These are phyloP conservation scores for Melinopterus prodromus DNA, from an alignment of 2,888 invertebrate genomes.

Conservation along the genomic window DNA sequence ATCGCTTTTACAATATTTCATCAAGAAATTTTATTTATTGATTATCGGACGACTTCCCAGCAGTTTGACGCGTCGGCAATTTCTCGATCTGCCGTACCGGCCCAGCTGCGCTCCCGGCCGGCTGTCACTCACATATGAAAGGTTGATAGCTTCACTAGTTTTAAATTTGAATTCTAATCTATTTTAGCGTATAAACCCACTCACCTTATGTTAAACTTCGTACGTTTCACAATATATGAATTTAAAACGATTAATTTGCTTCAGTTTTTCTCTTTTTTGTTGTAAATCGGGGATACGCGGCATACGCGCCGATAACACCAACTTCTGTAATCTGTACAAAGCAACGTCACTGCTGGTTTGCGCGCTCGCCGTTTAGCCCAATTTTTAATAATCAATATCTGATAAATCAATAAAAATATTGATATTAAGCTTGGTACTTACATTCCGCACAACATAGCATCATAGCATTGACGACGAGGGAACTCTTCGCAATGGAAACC, in stretches of 20 bases:
- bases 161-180: not conserved
- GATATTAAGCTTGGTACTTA: not conserved
- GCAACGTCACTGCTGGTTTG: not conserved
- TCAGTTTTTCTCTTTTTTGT: too few species aligned
- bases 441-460: not conserved
- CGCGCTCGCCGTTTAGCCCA: not conserved
- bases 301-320: not conserved
- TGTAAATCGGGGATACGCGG: not conserved
- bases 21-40: conserved; percentile 21
- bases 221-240: not conserved
- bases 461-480: not conserved
- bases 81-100: not conserved
- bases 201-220: not conserved
- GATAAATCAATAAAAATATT: not conserved
- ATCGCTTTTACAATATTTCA: conserved; percentile 16
- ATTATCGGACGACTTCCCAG: conserved; percentile 18
- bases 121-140: not conserved
- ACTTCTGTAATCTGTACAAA: not conserved
- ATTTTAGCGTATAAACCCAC: not conserved
- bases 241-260: too few species aligned
- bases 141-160: not conserved
- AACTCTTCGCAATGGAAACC: conserved; percentile 4
- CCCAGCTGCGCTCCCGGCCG: not conserved
- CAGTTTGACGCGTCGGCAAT: conserved; percentile 18
- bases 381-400: not conserved